phyloP scores from a whole-genome alignment of 2,113 vertebrate genomes.

The Ailurus styani region DNA sequence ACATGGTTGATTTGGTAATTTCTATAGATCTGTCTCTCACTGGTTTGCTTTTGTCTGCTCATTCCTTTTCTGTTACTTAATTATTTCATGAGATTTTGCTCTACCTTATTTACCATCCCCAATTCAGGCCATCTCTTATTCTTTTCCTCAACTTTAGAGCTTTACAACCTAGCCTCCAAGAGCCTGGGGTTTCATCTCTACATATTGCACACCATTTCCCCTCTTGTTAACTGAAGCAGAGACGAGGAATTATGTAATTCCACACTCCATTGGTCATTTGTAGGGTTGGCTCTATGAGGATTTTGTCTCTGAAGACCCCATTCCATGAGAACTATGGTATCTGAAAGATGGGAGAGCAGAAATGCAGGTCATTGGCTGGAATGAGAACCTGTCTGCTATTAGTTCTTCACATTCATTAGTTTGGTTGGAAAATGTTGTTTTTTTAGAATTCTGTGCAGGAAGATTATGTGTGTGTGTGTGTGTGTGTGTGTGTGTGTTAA shows the following conservation, averaged over 20 bases:
- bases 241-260: conserved; percentile 37
- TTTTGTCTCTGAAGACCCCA: conserved; percentile 29
- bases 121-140: conserved; percentile 45
- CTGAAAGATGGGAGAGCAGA: neutral
- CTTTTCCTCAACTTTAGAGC: conserved; percentile 17
- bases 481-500: neutral
- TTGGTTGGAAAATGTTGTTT: neutral
- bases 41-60: conserved; percentile 77
- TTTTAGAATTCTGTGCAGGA: neutral
- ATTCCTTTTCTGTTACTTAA: conserved; percentile 72
- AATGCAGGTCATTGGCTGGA: neutral
- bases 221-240: conserved; percentile 12
- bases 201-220: neutral
- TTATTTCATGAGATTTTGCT: conserved; percentile 76
- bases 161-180: neutral
- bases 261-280: neutral
- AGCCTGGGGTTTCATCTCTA: neutral
- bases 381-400: neutral
- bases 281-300: neutral
- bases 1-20: conserved; percentile 83
- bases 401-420: neutral
- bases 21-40: conserved; percentile 77
- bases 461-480: neutral
- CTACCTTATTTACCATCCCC: conserved; percentile 63
- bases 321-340: neutral